These are phyloP conservation scores for Pinctada fucata DNA, from an alignment of 2,888 invertebrate genomes.

Conservation along the genomic window DNA sequence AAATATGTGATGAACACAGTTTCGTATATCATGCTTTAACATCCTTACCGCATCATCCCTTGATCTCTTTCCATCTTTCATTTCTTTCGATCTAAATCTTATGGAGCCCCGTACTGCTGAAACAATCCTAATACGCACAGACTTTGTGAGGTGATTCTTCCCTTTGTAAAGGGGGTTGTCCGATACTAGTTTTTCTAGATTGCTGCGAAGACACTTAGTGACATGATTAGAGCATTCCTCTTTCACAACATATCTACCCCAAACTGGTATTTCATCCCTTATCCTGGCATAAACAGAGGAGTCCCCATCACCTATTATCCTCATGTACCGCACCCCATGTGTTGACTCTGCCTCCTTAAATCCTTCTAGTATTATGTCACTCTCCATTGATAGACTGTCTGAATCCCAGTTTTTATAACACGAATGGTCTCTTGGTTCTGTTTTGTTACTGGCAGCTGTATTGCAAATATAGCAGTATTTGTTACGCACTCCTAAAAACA, in stretches of 20 bases:
- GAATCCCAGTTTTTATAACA: constrained; percentile 46
- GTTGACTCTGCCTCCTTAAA: constrained; percentile 42
- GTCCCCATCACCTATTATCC: constrained; percentile 24
- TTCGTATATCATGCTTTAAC: constrained; percentile 39
- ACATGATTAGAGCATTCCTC: constrained; percentile 39
- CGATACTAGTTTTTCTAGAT: constrained; percentile 31
- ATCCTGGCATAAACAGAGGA: constrained; percentile 23
- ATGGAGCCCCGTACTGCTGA: constrained; percentile 23
- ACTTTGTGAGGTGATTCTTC: constrained; percentile 25
- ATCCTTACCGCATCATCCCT: background rate
- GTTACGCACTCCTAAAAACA: constrained; percentile 47
- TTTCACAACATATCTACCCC: constrained; percentile 12
- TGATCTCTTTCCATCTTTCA: background rate
- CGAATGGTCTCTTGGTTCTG: constrained; percentile 20
- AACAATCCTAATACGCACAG: background rate
- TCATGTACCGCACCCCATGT: constrained; percentile 46
- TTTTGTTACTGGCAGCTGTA: constrained; percentile 20
- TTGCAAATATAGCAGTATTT: constrained; percentile 47
- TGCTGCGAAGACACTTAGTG: constrained; percentile 27
- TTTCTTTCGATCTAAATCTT: background rate
- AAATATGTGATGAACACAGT: constrained; percentile 37
- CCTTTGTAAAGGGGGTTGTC: constrained; percentile 28
- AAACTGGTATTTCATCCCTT: constrained; percentile 23
- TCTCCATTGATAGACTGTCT: constrained; percentile 40
- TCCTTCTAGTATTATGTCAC: constrained; percentile 41